phyloP scores from a whole-genome alignment of 1,140 invertebrate genomes.

The Drosophila ogumai region DNA sequence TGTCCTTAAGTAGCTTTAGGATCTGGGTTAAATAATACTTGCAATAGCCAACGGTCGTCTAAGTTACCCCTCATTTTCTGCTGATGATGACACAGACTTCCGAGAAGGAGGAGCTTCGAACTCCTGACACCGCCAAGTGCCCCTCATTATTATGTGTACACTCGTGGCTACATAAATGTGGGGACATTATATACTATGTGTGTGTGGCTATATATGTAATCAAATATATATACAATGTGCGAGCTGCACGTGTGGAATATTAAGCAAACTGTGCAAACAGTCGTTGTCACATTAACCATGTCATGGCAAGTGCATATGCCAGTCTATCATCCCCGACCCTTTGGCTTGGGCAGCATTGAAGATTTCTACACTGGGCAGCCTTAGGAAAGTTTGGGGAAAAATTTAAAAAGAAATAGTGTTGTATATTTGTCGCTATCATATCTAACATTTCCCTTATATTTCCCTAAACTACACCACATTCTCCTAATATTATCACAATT shows the following conservation, averaged over 20 bases:
- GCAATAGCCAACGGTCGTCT: conserved; percentile 25
- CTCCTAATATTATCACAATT: background rate
- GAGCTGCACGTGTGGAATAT: conserved; percentile 60
- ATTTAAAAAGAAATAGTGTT: too few species aligned
- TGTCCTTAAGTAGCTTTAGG: conserved; percentile 44
- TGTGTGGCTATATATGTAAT: background rate
- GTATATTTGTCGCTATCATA: background rate
- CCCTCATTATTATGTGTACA: conserved; percentile 45
- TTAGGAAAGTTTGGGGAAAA: background rate
- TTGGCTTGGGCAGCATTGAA: background rate
- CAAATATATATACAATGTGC: conserved; percentile 1
- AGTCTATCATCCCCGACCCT: conserved; percentile 32
- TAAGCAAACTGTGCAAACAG: conserved; percentile 64
- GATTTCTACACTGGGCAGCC: background rate
- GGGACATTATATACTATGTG: conserved; percentile 4
- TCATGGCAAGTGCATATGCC: conserved; percentile 53
- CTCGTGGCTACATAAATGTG: conserved; percentile 8
- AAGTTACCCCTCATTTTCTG: conserved; percentile 35
- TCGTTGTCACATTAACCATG: conserved; percentile 58
- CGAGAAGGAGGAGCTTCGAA: conserved; percentile 31
- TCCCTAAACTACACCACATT: background rate
- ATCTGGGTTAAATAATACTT: conserved; percentile 27
- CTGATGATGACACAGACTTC: conserved; percentile 66
- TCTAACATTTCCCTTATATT: too few species aligned
- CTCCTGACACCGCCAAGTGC: conserved; percentile 40